Conservation (phyloP, 2,113 vertebrate species). For the Nycticebus coucang region DNA sequence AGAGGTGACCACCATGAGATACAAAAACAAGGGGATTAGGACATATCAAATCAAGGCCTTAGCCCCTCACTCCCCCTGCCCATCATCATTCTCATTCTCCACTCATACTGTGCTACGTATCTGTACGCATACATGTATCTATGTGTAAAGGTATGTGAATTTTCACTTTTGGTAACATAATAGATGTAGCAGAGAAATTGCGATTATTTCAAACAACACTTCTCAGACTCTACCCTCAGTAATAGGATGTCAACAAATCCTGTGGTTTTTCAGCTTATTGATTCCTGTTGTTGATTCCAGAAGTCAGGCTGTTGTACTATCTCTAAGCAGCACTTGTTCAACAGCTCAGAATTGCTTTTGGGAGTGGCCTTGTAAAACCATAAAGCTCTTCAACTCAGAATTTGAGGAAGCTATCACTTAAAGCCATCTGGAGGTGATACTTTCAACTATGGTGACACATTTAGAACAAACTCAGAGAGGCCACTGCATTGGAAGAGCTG, state of each 20-base stretch:
- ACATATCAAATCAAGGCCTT: neutral
- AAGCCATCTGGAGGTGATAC: neutral
- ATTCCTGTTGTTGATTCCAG: neutral
- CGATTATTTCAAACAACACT: constrained; percentile 34
- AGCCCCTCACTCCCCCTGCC: neutral
- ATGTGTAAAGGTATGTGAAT: neutral
- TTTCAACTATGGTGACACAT: neutral
- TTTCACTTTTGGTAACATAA: constrained; percentile 21
- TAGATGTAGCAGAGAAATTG: neutral
- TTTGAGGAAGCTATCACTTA: neutral
- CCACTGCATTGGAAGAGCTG: neutral
- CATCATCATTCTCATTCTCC: neutral
- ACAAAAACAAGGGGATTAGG: constrained; percentile 28
- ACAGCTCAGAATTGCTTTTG: neutral
- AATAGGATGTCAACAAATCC: constrained; percentile 16
- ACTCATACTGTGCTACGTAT: neutral
- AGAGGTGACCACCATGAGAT: constrained; percentile 23
- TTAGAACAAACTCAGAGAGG: neutral
- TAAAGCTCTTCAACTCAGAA: constrained; percentile 14
- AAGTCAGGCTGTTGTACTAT: neutral
- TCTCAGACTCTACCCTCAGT: neutral
- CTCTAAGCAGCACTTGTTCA: constrained; percentile 18
- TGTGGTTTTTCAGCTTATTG: constrained; percentile 16
- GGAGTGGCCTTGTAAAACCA: neutral
- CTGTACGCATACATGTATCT: neutral